Conservation (phyloP, 2,797 vertebrate genomes). For the Delichon dasypus region DNA sequence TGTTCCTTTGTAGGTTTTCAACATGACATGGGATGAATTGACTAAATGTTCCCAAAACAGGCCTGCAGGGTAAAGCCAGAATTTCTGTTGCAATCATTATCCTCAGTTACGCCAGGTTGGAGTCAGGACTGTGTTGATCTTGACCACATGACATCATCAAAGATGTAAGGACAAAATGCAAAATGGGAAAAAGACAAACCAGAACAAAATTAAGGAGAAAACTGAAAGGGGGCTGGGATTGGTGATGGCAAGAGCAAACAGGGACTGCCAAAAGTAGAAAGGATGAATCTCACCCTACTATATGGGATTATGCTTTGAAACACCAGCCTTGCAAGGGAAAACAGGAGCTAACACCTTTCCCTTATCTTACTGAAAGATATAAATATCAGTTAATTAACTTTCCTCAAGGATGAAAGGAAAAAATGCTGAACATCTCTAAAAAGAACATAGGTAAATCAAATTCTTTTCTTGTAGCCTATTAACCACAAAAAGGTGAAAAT, state of each 20-base stretch:
- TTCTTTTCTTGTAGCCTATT: background rate
- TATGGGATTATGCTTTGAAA: background rate
- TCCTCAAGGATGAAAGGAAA: background rate
- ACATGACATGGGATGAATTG: background rate
- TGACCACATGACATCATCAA: background rate
- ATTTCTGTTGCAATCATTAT: background rate
- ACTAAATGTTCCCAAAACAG: background rate
- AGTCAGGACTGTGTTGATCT: background rate
- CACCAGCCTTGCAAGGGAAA: background rate
- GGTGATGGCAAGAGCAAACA: background rate
- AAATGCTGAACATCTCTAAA: background rate
- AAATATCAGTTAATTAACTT: constrained; percentile 33
- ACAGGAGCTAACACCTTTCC: background rate
- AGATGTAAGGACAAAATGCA: background rate
- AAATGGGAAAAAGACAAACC: background rate
- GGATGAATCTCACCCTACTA: background rate
- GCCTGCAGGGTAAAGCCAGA: background rate
- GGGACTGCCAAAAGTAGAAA: background rate
- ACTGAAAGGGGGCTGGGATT: background rate
- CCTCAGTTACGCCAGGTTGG: background rate
- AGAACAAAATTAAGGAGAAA: background rate
- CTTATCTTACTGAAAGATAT: background rate
- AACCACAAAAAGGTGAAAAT: background rate
- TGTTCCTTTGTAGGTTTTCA: background rate
- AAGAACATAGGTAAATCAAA: background rate